Base-by-base conservation (phyloP, 2,888 invertebrate genomes). In the Agrochola macilenta region DNA sequence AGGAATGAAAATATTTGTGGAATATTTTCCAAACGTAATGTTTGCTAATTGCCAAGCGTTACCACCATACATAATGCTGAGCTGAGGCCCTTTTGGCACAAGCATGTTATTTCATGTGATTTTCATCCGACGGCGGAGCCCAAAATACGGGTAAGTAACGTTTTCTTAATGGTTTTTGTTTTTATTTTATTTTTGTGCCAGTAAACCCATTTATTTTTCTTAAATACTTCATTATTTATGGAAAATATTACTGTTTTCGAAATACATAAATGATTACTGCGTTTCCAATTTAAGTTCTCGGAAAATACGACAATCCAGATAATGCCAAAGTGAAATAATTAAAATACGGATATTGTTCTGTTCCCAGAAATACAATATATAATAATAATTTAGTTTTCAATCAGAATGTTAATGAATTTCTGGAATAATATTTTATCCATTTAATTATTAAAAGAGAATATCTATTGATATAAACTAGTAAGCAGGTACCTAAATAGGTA, bases 321-420 rank as follows among this genome's bases (percentile, higher is more conserved):
- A 23, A 26, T 17, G 1, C 0, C 46, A 46, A 23, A 46, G 17
- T 26, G 46, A 57, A 49, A 57, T 77, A 23, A 35, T 57, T 54
- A 46, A 76, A 76, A 65, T 76, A 26, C n/a, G 54, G 46, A 43
- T 43, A 35, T 23, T 35, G 46, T 52, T 54, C 11, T 46, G 12
- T 76, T 43, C 12, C 17, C 17, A 12, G 30, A 76, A 69, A 52
- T 72, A 68, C 12, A 35, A 23, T 76, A 54, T 54, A 30, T 8
- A 35, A 14, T 26, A 54, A 35, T 26, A 46, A 35, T 65, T 46
- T 8, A 54, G 23, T 46, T 61, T 46, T 23, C 43, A 71, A 12
- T 43, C 52, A 54, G 14, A 75, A 52, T 9, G 2, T 12, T 65
- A 46, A 77, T 65, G 43, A 64, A 54, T 54, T 35, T 46, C 58